Base-by-base conservation (phyloP, 2,113 vertebrate species). In the Naja naja region DNA sequence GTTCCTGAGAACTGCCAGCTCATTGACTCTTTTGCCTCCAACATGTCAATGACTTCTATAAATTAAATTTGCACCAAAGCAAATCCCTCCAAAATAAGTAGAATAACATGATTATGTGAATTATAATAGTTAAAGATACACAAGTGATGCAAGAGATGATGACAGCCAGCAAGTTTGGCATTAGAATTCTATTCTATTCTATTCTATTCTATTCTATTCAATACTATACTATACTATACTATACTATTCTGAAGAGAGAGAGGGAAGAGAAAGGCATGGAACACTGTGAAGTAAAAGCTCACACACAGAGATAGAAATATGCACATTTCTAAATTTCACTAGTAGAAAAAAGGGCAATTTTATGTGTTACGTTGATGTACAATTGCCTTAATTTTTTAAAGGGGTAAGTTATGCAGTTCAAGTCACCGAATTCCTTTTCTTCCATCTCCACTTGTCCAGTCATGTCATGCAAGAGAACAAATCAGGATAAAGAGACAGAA, bases 271-370 rank as follows among this genome's bases (percentile, higher is more conserved):
- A 53, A 55, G 34, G 22, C 5, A 45, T 6, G 1, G 45, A 45
- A 52, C 8, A 52, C 23, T n/a, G 10, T 74, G 55, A 87, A 49
- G 14, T 49, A 49, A 30, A 11, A 58, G n/a, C 16, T 39, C 16
- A 74, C 69, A 74, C 16, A n/a, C 14, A 34, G 64, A 69, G 30
- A 45, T 39, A 91, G 39, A 39, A 25, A 81, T 39, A 47, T 14
- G n/a, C 30, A 87, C 64, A 64, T 9, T 53, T 18, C 49, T 43
- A 74, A 30, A 94, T 91, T 95, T 49, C 74, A 95, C 12, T 74
- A 9, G 89, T 94, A 93, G 94, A 85, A 95, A 85, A 94, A 60
- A 60, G 25, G 58, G 58, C 9, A 60, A 27, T 27, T 60, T 60
- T 60, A 60, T 60, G 30, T 11, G 25, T 60, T 27, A 60, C 11